A percentile compares a stretch with the other conserved stretches of the same genome.
Conservation (phyloP, 2,888 invertebrate species). For the Hylaea fasciaria region DNA sequence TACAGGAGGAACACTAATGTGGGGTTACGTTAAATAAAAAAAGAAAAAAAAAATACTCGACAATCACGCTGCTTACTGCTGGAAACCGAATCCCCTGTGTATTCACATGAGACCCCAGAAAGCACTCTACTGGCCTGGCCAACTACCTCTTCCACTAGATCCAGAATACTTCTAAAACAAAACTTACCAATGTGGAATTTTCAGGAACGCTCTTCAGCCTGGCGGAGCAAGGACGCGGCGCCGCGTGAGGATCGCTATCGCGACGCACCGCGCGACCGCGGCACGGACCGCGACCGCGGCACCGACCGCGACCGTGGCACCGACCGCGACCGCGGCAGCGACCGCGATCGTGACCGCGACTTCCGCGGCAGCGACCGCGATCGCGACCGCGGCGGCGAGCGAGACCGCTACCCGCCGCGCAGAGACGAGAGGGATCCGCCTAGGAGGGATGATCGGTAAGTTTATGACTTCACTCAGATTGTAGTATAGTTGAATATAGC, state of each 20-base stretch:
- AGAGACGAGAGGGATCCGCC: conserved; percentile 60
- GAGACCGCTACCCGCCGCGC: conserved; percentile 64
- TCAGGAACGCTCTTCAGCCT: conserved; percentile 73
- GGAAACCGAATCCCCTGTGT: no score
- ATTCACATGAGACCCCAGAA: no score
- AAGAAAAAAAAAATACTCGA: no score
- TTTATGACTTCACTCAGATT: background rate
- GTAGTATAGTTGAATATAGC: no score
- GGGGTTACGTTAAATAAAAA: no score
- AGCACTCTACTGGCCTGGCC: no score
- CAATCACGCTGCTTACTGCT: no score
- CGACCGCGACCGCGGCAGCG: conserved; percentile 56
- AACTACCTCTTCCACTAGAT: no score
- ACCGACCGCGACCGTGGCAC: conserved; percentile 50
- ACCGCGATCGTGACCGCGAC: conserved; percentile 49
- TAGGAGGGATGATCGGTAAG: conserved; percentile 32
- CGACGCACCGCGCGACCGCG: conserved; percentile 46
- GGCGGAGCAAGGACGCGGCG: conserved; percentile 71
- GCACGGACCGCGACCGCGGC: conserved; percentile 40
- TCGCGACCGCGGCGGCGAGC: conserved; percentile 43
- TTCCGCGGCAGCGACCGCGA: conserved; percentile 50
- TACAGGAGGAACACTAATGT: no score
- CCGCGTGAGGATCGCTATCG: conserved; percentile 62
- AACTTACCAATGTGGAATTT: background rate
- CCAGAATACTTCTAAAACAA: background rate